These are phyloP conservation scores for Phragmatobia fuliginosa DNA, from an alignment of 2,888 invertebrate species.

Conservation along the genomic window DNA sequence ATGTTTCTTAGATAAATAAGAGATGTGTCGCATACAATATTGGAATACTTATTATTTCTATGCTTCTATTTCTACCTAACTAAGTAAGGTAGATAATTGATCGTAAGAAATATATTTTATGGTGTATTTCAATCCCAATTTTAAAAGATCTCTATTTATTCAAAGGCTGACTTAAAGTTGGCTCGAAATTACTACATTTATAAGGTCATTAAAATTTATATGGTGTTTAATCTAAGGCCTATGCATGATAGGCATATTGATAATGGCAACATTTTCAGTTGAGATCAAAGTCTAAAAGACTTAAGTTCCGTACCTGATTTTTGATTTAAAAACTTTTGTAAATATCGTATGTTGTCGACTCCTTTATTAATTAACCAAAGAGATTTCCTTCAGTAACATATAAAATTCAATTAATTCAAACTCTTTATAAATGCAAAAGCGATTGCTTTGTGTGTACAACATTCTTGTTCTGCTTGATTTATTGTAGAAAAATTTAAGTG, in stretches of 20 bases:
- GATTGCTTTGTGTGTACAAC: conserved; percentile 57
- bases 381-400: conserved; percentile 46
- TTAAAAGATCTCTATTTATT: conserved; percentile 36
- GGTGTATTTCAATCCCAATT: conserved; percentile 30
- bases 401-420: conserved; percentile 36
- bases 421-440: conserved; percentile 33
- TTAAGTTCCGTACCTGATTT: conserved; percentile 29
- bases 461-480: conserved; percentile 52
- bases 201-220: conserved; percentile 40
- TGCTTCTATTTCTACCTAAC: conserved; percentile 28
- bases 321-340: conserved; percentile 21
- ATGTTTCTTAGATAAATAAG: conserved; percentile 19
- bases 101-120: conserved; percentile 35
- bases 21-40: conserved; percentile 25
- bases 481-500: conserved; percentile 55
- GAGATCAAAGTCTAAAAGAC: conserved; percentile 50
- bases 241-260: conserved; percentile 30
- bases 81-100: conserved; percentile 26
- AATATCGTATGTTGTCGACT: conserved; percentile 25
- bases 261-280: conserved; percentile 31
- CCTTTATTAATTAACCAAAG: conserved; percentile 37
- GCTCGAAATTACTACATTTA: conserved; percentile 40
- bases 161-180: conserved; percentile 50
- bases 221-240: conserved; percentile 40
- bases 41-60: conserved; percentile 37